Percentiles rank a stretch among this genome's conserved stretches.
Evolutionary conservation across 2,797 vertebrate species (phyloP).

Genomic region (Acrossocheilus fasciatus): DNA sequence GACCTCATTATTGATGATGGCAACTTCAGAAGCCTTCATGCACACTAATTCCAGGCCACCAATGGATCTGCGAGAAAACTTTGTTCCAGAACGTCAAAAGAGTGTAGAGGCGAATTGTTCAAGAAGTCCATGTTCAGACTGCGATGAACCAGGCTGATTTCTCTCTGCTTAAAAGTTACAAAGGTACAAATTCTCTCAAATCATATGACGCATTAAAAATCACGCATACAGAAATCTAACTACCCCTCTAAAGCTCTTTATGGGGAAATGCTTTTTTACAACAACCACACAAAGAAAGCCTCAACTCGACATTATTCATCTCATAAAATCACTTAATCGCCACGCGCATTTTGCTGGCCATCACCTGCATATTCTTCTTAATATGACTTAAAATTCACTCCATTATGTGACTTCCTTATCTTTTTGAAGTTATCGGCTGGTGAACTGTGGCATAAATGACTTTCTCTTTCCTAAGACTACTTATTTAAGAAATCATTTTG

Average conservation of each 20-base stretch:
- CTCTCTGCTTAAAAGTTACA: not conserved
- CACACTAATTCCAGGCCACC: conserved; percentile 75
- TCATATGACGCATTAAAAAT: conserved; percentile 12
- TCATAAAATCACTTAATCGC: conserved; percentile 63
- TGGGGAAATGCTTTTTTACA: not conserved
- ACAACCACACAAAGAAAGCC: conserved; percentile 61
- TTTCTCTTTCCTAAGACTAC: conserved; percentile 67
- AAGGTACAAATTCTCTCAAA: not conserved
- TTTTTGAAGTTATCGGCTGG: conserved; percentile 73
- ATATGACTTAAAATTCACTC: conserved; percentile 68
- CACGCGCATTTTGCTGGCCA: conserved; percentile 51
- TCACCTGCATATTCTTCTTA: conserved; percentile 69
- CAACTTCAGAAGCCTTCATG: conserved; percentile 83
- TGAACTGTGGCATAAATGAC: conserved; percentile 73
- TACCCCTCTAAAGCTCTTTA: not conserved
- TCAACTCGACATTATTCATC: conserved; percentile 66
- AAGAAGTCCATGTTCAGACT: conserved; percentile 50
- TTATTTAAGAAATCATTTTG: conserved; percentile 75
- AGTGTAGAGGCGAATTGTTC: conserved; percentile 67
- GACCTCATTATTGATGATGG: conserved; percentile 92
- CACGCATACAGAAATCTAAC: not conserved
- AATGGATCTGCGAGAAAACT: conserved; percentile 82
- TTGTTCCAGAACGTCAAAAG: conserved; percentile 75
- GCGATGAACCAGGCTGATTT: conserved; percentile 59
- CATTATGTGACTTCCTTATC: conserved; percentile 71